Evolutionary conservation across 2,113 vertebrate genomes (phyloP).

Genomic region (Aythya baeri): DNA sequence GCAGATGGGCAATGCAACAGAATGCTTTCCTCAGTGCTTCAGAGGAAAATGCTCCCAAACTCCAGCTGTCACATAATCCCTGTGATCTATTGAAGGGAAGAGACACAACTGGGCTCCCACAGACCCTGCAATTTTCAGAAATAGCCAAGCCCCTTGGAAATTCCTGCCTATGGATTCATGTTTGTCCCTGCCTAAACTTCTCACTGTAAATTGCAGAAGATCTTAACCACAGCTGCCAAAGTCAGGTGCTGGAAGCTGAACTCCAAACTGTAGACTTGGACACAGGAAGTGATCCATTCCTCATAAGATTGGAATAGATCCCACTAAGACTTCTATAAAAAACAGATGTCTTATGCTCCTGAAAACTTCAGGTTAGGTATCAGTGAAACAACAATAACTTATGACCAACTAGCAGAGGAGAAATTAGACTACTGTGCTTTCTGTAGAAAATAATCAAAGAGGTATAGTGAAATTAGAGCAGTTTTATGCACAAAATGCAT

Average conservation of each 20-base stretch:
- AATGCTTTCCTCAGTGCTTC: neutral
- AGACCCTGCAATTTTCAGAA: neutral
- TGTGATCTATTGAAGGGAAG: fast-evolving
- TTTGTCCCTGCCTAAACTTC: neutral
- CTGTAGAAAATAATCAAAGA: neutral
- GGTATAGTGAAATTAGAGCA: neutral
- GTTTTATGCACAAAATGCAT: neutral
- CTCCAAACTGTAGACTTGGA: neutral
- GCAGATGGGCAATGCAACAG: neutral
- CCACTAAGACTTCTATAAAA: neutral
- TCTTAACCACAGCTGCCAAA: neutral
- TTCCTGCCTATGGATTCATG: neutral
- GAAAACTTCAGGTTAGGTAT: neutral
- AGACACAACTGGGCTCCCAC: neutral
- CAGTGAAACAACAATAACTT: neutral
- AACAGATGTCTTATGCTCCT: neutral
- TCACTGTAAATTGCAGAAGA: neutral
- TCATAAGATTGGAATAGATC: neutral
- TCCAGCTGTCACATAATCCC: neutral
- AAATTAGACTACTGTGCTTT: neutral
- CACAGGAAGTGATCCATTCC: neutral
- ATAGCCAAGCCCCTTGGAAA: neutral
- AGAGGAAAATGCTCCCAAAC: neutral
- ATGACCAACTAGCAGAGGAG: neutral
- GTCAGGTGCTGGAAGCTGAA: neutral